Evolutionary conservation across 2,888 invertebrate species (phyloP), one percentile per base, ranked within the genome.

Genomic region (Drosophila atripex): DNA sequence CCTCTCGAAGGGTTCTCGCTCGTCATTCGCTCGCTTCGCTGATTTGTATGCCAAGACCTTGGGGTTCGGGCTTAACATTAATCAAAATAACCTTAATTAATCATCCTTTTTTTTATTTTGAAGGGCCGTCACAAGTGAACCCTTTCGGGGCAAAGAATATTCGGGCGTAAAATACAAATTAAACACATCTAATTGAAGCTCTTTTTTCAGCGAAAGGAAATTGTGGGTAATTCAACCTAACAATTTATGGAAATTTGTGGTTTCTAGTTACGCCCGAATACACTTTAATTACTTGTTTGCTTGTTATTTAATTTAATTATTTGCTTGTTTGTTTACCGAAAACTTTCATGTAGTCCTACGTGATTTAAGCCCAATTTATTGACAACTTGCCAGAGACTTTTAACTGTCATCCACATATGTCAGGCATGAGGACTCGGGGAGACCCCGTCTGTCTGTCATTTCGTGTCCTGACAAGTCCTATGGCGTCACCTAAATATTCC

Each of bases 81-180:
- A 78, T 78, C 80, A 78, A 77, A 72, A 64, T 57, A 28, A 55
- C 68, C 77, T 70, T 77, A 80, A 78, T 78, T 79, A 78, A 78
- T 78, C 78, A 78, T 77, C 68, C 64, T 38, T 52, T 64, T 66
- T 51, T 51, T 11, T 54, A n/a, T 6, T 6, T 8, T 7, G 9
- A 18, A n/a, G 30, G 30, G 16, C 50, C 53, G 39, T 21, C 51
- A 25, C 46, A 38, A 32, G 38, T 32, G 30, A 68, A 68, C 55
- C 46, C 39, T 46, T 39, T 9, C 11, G 4, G 39, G 21, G 16
- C 12, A 14, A 46, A 39, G 45, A 53, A 64, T 38, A 64, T 30
- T 68, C 64, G 32, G 69, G 64, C 64, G 64, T 65, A 47, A 68
- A 65, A 65, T 64, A 53, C 53, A 68, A 64, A 64, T 64, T 66